Evolutionary conservation across 2,888 invertebrate species (phyloP).

Genomic region (Phrixothrix hirtus): DNA sequence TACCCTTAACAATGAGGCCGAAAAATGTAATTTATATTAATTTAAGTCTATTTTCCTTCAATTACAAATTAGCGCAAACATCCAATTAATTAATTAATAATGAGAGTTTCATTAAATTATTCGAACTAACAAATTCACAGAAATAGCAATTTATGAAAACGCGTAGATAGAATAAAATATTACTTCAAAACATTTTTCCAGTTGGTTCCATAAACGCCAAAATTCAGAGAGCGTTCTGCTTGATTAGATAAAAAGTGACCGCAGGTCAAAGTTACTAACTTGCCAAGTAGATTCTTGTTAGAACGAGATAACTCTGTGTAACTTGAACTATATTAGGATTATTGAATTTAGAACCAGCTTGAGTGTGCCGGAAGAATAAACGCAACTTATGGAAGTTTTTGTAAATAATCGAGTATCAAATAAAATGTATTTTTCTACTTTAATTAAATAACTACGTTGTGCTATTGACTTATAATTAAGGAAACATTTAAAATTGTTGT

Average conservation of each 20-base stretch:
- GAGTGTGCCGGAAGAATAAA: conserved; percentile 24
- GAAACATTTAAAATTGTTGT: too few species aligned
- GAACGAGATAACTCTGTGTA: conserved; percentile 42
- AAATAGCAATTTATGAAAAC: not conserved
- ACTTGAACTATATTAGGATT: conserved; percentile 51
- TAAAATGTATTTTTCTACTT: not conserved
- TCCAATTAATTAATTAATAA: too few species aligned
- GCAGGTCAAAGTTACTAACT: conserved; percentile 49
- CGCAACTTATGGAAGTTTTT: conserved; percentile 14
- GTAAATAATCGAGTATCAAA: not conserved
- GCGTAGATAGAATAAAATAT: too few species aligned
- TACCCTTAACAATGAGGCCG: too few species aligned
- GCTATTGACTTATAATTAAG: too few species aligned
- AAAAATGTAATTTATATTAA: too few species aligned
- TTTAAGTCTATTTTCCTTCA: not conserved
- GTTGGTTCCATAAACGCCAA: not conserved
- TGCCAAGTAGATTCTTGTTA: conserved; percentile 42
- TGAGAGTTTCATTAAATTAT: not conserved
- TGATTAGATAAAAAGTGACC: conserved; percentile 45
- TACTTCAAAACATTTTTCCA: not conserved
- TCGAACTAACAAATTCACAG: not conserved
- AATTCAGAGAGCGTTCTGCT: conserved; percentile 18
- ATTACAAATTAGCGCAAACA: too few species aligned
- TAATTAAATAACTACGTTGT: too few species aligned
- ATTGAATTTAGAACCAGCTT: conserved; percentile 43